Percentiles rank a stretch among this genome's conserved stretches.
phyloP scores from a whole-genome alignment of 2,888 invertebrate species.

The Trileptium ribeirensis region DNA sequence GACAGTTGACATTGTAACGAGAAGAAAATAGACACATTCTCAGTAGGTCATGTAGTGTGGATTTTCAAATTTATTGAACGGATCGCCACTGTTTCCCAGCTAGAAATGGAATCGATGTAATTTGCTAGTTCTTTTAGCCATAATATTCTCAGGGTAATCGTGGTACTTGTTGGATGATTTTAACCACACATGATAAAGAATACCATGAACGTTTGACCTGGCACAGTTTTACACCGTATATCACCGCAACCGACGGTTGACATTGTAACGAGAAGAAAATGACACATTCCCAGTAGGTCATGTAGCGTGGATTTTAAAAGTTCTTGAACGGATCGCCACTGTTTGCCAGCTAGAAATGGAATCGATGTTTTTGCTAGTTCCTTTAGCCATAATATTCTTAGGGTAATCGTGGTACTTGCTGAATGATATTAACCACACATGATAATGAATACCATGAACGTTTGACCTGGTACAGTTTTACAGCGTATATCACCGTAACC shows the following conservation, averaged over 20 bases:
- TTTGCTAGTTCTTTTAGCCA: too few species aligned
- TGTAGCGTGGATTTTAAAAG: slow-evolving; percentile 85
- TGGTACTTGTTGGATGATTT: too few species aligned
- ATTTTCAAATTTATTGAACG: slow-evolving; percentile 83
- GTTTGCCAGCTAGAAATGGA: slow-evolving; percentile 79
- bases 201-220: slow-evolving; percentile 97
- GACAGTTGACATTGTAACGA: slow-evolving; percentile 99
- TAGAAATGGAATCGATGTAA: too few species aligned
- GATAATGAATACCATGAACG: slow-evolving; percentile 99
- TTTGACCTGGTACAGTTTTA: slow-evolving; percentile 92
- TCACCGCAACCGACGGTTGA: slow-evolving; percentile 97
- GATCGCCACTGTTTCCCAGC: slow-evolving; percentile 99
- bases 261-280: slow-evolving; percentile 99
- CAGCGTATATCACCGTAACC: slow-evolving; percentile 95
- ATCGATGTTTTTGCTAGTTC: not conserved
- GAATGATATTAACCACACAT: too few species aligned
- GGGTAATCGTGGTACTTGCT: not conserved
- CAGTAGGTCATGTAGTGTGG: slow-evolving; percentile 92
- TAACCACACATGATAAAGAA: slow-evolving; percentile 99
- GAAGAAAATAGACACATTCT: slow-evolving; percentile 99
- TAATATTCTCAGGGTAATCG: too few species aligned
- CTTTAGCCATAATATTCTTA: too few species aligned
- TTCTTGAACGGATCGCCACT: slow-evolving; percentile 92
- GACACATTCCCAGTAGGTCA: slow-evolving; percentile 98
- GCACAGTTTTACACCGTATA: slow-evolving; percentile 92